These are phyloP conservation scores for Brachionus asplanchnoidis DNA, from an alignment of 1,140 invertebrate species.

Conservation along the genomic window DNA sequence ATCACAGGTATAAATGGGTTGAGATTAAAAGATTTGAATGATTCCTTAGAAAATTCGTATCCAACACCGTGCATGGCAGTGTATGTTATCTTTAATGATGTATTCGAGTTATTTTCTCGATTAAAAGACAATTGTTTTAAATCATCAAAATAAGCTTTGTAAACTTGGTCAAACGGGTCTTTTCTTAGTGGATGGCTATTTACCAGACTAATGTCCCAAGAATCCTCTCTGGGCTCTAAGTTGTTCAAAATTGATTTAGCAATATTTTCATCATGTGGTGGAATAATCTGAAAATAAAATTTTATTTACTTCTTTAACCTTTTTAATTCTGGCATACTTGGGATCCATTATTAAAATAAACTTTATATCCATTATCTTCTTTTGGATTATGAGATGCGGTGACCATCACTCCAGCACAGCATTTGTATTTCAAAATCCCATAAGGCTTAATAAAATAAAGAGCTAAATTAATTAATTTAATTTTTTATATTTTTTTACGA, in stretches of 20 bases:
- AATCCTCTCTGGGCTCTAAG: conserved; percentile 66
- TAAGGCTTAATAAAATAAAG: conserved; percentile 62
- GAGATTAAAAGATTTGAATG: conserved; percentile 72
- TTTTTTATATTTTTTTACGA: conserved; percentile 57
- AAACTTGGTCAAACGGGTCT: conserved; percentile 62
- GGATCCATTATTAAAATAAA: conserved; percentile 86
- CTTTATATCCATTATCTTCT: conserved; percentile 98
- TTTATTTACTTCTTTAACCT: conserved; percentile 12
- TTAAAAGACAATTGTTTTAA: conserved; percentile 52
- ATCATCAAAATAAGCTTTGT: conserved; percentile 65
- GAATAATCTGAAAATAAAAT: conserved; percentile 68
- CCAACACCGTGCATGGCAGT: conserved; percentile 98
- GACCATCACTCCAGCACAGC: conserved; percentile 81
- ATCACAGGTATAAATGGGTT: conserved; percentile 71
- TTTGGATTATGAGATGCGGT: conserved; percentile 99
- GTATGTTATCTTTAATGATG: conserved; percentile 72
- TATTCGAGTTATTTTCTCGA: conserved; percentile 61
- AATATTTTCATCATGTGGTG: conserved; percentile 83
- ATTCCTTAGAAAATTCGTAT: conserved; percentile 69
- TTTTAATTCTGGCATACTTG: conserved; percentile 59
- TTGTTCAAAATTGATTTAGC: conserved; percentile 71
- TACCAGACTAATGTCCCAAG: conserved; percentile 64
- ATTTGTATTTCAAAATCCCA: conserved; percentile 66
- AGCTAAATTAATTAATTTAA: background rate
- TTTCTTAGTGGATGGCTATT: conserved; percentile 49